Percentiles rank a stretch among this genome's conserved stretches.
Conservation (phyloP, 2,888 invertebrate species). For the Drosophila testacea region DNA sequence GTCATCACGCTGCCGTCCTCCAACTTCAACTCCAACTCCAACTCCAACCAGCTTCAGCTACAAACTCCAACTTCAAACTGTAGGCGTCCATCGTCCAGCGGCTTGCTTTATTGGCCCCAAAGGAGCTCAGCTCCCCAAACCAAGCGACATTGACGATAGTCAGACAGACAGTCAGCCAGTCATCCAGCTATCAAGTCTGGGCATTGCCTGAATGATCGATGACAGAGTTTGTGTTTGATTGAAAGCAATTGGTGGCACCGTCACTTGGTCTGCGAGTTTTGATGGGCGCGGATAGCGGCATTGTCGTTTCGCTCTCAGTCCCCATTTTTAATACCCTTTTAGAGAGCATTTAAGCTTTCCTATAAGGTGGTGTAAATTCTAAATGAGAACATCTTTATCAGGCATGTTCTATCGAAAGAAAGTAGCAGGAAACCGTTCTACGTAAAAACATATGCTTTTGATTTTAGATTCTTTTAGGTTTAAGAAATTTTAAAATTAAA, state of each 20-base stretch:
- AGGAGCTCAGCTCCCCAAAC: slow-evolving; percentile 56
- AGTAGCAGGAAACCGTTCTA: too few species aligned
- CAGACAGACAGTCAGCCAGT: slow-evolving; percentile 38
- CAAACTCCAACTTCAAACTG: slow-evolving; percentile 1
- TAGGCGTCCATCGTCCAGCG: slow-evolving; percentile 53
- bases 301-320: slow-evolving; percentile 26
- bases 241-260: slow-evolving; percentile 83
- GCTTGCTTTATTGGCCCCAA: slow-evolving; percentile 80
- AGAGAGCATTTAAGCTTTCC: neutral
- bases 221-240: slow-evolving; percentile 83
- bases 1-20: slow-evolving; percentile 79
- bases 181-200: slow-evolving; percentile 38
- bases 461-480: too few species aligned
- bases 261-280: slow-evolving; percentile 68
- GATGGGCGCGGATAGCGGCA: slow-evolving; percentile 51
- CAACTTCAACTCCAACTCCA: slow-evolving; percentile 16
- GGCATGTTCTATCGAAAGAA: too few species aligned
- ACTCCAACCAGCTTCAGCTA: neutral
- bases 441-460: too few species aligned
- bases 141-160: slow-evolving; percentile 59
- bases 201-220: slow-evolving; percentile 80
- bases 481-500: too few species aligned
- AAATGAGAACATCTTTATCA: too few species aligned
- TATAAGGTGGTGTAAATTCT: neutral
- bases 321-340: slow-evolving; percentile 4